Evolutionary conservation across 2,113 vertebrate species (phyloP), one percentile per base, ranked within the genome.

Genomic region (Tiliqua scincoides): DNA sequence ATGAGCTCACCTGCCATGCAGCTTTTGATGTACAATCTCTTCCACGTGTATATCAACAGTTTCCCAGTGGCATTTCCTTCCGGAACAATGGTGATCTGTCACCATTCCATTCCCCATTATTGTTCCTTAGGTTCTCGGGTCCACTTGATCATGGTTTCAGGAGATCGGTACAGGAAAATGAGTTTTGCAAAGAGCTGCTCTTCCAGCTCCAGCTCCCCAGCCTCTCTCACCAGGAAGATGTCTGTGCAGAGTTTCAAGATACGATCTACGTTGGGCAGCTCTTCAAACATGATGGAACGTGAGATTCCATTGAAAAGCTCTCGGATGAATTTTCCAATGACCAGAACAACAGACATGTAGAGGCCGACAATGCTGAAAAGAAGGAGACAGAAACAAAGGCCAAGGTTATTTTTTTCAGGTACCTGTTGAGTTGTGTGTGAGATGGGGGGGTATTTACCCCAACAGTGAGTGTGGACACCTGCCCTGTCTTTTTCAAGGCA

Each of bases 271-370:
- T 95, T 95, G 0, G 97, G 97, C 77, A 97, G 93, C 85, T 97
- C 96, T 88, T 98, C 96, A 1, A 96, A 97, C 97, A 96, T 96
- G 91, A 97, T 97, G 91, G 96, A 97, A 57, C 94, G 92, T 0
- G 97, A 97, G 83, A 97, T 97, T 43, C 97, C 93, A 0, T 96
- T 97, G 92, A 97, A 97, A 93, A 97, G 96, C 85, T 97, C 96
- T 35, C 95, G 90, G 86, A 97, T 97, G 81, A 98, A 97, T 93
- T 97, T 97, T 6, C 97, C 97, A 0, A 96, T 93, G 76, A 97
- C 97, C 82, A 96, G 91, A 82, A 97, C 97, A 57, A 97, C 95
- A 0, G 96, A 97, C 96, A 97, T 96, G 62, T 97, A 97, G 82
- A 98, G 95, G 25, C 97, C 96, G 0, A 95, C 91, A 0, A 97